Evolutionary conservation across 2,113 vertebrate genomes (phyloP), one percentile per base, ranked within the genome.

Genomic region (Malurus alboscapulatus): DNA sequence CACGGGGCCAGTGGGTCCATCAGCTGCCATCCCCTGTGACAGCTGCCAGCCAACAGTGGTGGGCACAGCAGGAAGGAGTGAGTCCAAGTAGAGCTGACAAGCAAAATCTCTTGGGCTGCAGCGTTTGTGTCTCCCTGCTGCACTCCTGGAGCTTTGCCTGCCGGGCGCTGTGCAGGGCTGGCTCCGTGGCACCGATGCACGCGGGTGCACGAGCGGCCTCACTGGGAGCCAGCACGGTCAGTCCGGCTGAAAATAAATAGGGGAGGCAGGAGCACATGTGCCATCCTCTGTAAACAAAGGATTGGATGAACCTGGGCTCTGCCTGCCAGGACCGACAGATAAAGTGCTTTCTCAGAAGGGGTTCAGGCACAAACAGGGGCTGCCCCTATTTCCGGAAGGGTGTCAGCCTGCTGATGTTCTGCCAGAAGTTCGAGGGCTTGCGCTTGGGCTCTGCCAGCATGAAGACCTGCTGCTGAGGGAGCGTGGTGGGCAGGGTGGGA

Each of bases 351-450:
- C 94, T 97, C 81, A 36, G 84, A 66, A 91, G 95, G 94, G 78
- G 48, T 97, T 97, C 97, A 96, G 97, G 97, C 97, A 97, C 95
- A 95, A 79, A 87, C 73, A 42, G 44, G 81, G 71, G 94, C 94
- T 83, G 88, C 86, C 95, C 84, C 93, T 96, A 99, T 96, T 99
- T 99, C 88, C 98, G 98, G 97, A 99, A 99, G 14, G 99, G 98
- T 0, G 99, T 98, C 97, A 99, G 98, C 94, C 98, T 97, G 95
- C 99, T 99, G 72, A 99, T 99, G 97, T 98, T 99, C 97, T 99
- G 99, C 99, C 99, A 99, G 98, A 99, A 99, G 96, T 99, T 98
- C 76, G 98, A 98, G 62, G 98, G 98, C 97, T 99, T 99, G 97
- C 98, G 98, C 93, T 99, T 99, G 94, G 99, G 99, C 95, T 99